Base-by-base conservation (phyloP, 2,888 invertebrate genomes). In the Brachylomia viminalis region DNA sequence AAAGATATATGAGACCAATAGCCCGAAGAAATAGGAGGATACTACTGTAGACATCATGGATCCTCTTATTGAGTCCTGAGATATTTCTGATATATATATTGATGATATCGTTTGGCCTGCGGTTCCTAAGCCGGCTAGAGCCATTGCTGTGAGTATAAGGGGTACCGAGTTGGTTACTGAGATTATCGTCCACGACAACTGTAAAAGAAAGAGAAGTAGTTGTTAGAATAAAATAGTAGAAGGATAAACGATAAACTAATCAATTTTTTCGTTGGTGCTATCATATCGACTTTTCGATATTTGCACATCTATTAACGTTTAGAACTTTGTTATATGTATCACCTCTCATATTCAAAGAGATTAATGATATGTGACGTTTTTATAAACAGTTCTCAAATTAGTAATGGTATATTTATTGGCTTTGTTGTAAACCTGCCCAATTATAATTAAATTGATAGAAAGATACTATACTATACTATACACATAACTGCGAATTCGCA, bases 21-120 rank as follows among this genome's bases (percentile, higher is more conserved):
- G 87, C 3, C 95, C 95, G 0, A 92, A 2, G 80, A 94, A 95
- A 77, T 90, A 95, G 0, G 91, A 91, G 0, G 92, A 91, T 0
- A 94, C 93, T 0, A 92, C 87, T 0, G 90, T 87, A 0, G 95
- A 93, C 20, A 92, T 90, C 42, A 95, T 69, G 0, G 91, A 90
- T 0, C 95, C 95, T 77, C 95, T 87, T 54, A 95, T 92, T 0
- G 93, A 91, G 58, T 95, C 93, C 27, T 95, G 92, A 13, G 90
- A 87, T 75, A 95, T 92, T 82, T 95, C 95, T 1, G 93, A 89
- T 73, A 95, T 94, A 85, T 91, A 95, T 42, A 95, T 92, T 0
- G 94, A 90, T 0, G 93, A 90, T 4, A 93, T 88, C 0, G 92
- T 92, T 73, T 95, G 95, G 0, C 95, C 95, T 1, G 92, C 94